Percentiles rank a stretch among this genome's conserved stretches.
phyloP scores from a whole-genome alignment of 2,113 vertebrate species.

The Danio rerio region DNA sequence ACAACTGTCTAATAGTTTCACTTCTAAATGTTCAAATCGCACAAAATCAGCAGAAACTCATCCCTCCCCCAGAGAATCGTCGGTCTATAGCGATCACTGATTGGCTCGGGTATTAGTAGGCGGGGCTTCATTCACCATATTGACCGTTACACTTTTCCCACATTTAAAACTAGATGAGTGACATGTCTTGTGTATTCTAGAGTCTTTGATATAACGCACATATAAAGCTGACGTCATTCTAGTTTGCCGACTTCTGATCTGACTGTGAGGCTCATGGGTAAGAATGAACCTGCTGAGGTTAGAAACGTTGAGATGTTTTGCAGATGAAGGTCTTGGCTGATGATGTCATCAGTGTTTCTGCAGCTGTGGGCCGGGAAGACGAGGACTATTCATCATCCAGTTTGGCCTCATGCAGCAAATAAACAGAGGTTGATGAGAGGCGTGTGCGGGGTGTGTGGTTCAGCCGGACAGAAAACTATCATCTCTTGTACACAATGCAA shows the following conservation, averaged over 20 bases:
- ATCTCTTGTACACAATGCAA: neutral
- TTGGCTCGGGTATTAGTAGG: too few relatives aligned
- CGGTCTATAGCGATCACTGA: too few relatives aligned
- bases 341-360: slow-evolving; percentile 57
- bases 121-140: too few relatives aligned
- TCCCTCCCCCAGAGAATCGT: too few relatives aligned
- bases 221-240: neutral
- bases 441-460: slow-evolving; percentile 36
- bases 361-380: slow-evolving; percentile 36
- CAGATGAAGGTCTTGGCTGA: slow-evolving; percentile 40
- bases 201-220: neutral
- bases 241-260: neutral
- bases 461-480: slow-evolving; percentile 6
- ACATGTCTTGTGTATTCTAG: too few relatives aligned
- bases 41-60: too few relatives aligned
- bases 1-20: too few relatives aligned
- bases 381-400: slow-evolving; percentile 6
- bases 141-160: too few relatives aligned
- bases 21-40: too few relatives aligned
- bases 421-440: slow-evolving; percentile 58
- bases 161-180: too few relatives aligned
- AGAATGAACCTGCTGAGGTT: slow-evolving; percentile 1
- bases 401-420: slow-evolving; percentile 55
- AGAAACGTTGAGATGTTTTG: slow-evolving; percentile 42
- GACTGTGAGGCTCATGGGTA: neutral